Base-by-base conservation (phyloP, 92 coral and sea anemone species). In the Porites divaricata region DNA sequence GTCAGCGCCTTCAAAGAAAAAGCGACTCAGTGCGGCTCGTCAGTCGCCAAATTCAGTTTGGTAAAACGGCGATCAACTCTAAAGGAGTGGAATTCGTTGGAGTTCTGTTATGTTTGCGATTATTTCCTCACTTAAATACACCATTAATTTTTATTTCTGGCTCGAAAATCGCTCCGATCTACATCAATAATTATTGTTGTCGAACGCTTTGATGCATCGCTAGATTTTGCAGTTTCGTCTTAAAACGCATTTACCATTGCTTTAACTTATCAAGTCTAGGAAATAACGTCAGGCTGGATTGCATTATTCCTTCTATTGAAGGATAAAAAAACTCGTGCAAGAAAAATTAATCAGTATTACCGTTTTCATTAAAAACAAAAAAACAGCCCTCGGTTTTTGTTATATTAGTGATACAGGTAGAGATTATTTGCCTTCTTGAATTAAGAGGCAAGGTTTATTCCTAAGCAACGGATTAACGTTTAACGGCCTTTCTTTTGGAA, bases 381-480 rank as follows among this genome's bases (percentile, higher is more conserved):
- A 1, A 72, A 73, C 16, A 63, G 16, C 57, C 79, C 72, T 58
- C 86, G 79, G 51, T 82, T 63, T 70, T 59, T 72, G 45, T 23
- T 82, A 63, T 78, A 72, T 62, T 62, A 59, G 70, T 53, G 13
- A 54, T 54, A 54, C 16, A 54, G 45, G 45, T 35, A 35, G 45
- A 72, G 63, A 22, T 72, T 24, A 79, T 22, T 63, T 82, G 49
- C 62, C 26, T 61, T 50, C 67, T 62, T 20, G 79, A 70, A 67
- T 67, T n/a, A 61, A 70, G 25, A n/a, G 9, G 17, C 63, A 41
- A 70, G 70, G 71, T 64, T 82, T 24, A 59, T 82, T 72, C 24
- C 62, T 82, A 73, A 62, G 79, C 86, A 72, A 73, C 72, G 72
- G 86, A 72, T 82, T 69, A 72, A 82, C 72, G 72, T 63, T 67